Evolutionary conservation across 2,797 vertebrate species (phyloP).

Genomic region (Tauraco hartlaubi): DNA sequence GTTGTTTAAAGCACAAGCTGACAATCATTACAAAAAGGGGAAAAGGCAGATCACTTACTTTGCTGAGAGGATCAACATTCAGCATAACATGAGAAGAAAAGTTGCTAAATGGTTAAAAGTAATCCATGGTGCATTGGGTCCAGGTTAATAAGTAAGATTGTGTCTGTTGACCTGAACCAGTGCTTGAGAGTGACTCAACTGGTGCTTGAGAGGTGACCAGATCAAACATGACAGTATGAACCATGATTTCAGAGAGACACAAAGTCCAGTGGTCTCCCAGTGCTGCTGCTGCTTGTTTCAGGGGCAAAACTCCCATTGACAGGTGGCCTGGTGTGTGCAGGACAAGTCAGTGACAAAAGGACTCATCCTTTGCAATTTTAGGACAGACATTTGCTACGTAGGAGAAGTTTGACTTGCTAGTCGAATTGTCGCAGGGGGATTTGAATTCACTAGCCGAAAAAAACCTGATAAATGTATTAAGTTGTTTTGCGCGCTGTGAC

Average conservation of each 20-base stretch:
- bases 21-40: background rate
- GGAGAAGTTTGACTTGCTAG: constrained; percentile 10
- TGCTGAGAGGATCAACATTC: background rate
- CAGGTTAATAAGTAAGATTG: background rate
- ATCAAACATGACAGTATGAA: background rate
- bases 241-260: background rate
- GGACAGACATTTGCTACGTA: background rate
- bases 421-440: constrained; percentile 2
- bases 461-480: constrained; percentile 57
- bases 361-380: background rate
- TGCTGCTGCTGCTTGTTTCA: background rate
- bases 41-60: background rate
- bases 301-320: background rate
- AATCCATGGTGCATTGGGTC: background rate
- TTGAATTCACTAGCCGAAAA: constrained; percentile 48
- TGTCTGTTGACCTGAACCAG: background rate
- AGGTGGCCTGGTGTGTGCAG: background rate
- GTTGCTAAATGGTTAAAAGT: background rate
- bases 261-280: background rate
- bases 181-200: background rate
- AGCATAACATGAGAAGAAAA: background rate
- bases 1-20: background rate
- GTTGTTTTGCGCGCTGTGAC: constrained; percentile 60
- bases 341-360: background rate
- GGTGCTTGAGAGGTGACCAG: background rate